Evolutionary conservation across 2,888 invertebrate genomes (phyloP), one percentile per base, ranked within the genome.

Genomic region (Neoscelio sp.): DNA sequence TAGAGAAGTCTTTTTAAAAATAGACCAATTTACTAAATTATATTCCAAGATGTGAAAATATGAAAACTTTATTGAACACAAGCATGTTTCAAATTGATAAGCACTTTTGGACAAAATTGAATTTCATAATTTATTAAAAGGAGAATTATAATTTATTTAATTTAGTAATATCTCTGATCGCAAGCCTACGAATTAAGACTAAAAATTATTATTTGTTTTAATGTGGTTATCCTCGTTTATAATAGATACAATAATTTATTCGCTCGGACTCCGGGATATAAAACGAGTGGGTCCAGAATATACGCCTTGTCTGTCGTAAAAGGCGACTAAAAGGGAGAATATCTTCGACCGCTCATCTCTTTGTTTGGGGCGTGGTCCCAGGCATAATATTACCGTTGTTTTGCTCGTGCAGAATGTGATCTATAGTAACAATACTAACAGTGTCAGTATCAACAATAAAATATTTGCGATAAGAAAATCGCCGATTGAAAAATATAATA

Each of bases 161-260:
- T 30, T 28, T 12, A 18, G 18, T n/a, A 33, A 52, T 52, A 44
- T 42, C 40, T 44, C 35, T 60, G 35, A 54, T 33, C 54, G 56
- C 60, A 68, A 68, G 62, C 13, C 13, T 48, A 38, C 38, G 62
- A 54, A 76, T 68, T 62, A 74, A 67, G 67, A 60, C 23, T 62
- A 74, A 74, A 74, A 70, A 78, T 56, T 33, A 70, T 74, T 58
- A 74, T 78, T 74, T 70, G 74, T 70, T 79, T 74, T 70, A 74
- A 79, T 70, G 74, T 12, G 26, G 30, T 44, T 56, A 33, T 65
- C 74, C 56, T 23, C 20, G 70, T 64, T 74, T 70, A 74, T 68
- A 78, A 74, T 58, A 78, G 64, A 78, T 64, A 74, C 64, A 78
- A 78, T 78, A 78, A 78, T 78, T 78, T 78, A 74, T 74, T 78